Evolutionary conservation across 2,888 invertebrate species (phyloP).

Genomic region (Herminia tarsipennalis): DNA sequence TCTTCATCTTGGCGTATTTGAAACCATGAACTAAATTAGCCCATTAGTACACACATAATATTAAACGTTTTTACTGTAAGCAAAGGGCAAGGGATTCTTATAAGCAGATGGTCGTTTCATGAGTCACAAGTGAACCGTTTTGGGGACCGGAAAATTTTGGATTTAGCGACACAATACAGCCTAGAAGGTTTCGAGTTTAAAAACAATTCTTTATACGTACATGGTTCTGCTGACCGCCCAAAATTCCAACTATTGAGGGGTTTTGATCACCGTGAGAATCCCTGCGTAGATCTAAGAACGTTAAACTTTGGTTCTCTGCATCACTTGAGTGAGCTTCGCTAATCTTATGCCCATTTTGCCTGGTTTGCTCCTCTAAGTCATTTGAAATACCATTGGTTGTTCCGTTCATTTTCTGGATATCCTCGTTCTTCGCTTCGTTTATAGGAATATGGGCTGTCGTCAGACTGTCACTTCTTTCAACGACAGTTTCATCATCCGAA

Average conservation of each 20-base stretch:
- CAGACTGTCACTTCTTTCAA: conserved; percentile 51
- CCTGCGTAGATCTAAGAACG: conserved; percentile 55
- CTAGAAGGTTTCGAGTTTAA: conserved; percentile 25
- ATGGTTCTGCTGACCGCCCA: conserved; percentile 82
- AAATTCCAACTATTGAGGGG: conserved; percentile 81
- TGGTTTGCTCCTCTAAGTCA: conserved; percentile 42
- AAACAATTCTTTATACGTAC: conserved; percentile 69
- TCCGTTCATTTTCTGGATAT: conserved; percentile 45
- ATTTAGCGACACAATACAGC: conserved; percentile 27
- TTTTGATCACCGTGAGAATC: conserved; percentile 76
- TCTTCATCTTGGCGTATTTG: conserved; percentile 46
- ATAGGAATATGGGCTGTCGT: conserved; percentile 55
- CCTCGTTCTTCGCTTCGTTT: conserved; percentile 70
- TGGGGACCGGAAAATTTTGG: conserved; percentile 29
- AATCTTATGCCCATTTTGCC: conserved; percentile 55
- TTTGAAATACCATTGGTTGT: conserved; percentile 44
- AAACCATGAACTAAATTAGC: conserved; percentile 26
- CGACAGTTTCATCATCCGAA: conserved; percentile 68
- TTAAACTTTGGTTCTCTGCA: conserved; percentile 48
- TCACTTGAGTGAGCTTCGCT: conserved; percentile 52
- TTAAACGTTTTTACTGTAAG: conserved; percentile 13
- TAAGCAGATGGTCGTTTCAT: conserved; percentile 33
- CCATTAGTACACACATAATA: conserved; percentile 12
- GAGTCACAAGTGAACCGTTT: conserved; percentile 46
- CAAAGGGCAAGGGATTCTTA: conserved; percentile 32